Percentiles rank a stretch among this genome's conserved stretches.
Conservation (phyloP, 1,140 invertebrate genomes). For the Ceratina calcarata region DNA sequence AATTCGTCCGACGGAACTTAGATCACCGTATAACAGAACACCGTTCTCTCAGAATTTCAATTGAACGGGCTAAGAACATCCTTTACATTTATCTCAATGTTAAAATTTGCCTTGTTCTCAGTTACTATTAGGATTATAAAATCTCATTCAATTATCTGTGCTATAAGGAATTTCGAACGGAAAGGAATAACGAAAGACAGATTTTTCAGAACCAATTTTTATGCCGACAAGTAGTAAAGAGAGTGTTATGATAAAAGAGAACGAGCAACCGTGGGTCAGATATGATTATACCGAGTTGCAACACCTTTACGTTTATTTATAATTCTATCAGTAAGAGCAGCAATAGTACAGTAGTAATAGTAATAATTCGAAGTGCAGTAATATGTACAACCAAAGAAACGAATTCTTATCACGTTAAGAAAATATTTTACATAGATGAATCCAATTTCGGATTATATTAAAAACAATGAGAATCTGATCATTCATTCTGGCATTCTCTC, state of each 20-base stretch:
- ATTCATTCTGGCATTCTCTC: neutral
- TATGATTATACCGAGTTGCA: slow-evolving; percentile 1
- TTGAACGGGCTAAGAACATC: too few species aligned
- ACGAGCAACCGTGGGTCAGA: too few species aligned
- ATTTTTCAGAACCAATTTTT: too few species aligned
- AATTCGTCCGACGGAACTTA: neutral
- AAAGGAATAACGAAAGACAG: too few species aligned
- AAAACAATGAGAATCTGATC: neutral
- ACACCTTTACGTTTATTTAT: slow-evolving; percentile 56
- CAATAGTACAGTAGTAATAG: slow-evolving; percentile 40
- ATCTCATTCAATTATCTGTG: too few species aligned
- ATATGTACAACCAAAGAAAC: slow-evolving; percentile 57
- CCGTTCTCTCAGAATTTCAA: too few species aligned
- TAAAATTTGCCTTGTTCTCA: too few species aligned
- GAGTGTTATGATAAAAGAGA: too few species aligned
- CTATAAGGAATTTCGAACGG: too few species aligned
- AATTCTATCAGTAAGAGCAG: slow-evolving; percentile 54
- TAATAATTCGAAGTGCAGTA: slow-evolving; percentile 30
- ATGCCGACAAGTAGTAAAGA: too few species aligned
- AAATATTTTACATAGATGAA: slow-evolving; percentile 43
- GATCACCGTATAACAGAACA: neutral
- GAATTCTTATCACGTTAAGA: slow-evolving; percentile 14
- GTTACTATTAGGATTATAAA: too few species aligned
- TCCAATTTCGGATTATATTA: neutral
- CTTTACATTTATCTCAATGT: too few species aligned